Conservation (phyloP, 2,888 invertebrate species). For the Plagodis pulveraria region DNA sequence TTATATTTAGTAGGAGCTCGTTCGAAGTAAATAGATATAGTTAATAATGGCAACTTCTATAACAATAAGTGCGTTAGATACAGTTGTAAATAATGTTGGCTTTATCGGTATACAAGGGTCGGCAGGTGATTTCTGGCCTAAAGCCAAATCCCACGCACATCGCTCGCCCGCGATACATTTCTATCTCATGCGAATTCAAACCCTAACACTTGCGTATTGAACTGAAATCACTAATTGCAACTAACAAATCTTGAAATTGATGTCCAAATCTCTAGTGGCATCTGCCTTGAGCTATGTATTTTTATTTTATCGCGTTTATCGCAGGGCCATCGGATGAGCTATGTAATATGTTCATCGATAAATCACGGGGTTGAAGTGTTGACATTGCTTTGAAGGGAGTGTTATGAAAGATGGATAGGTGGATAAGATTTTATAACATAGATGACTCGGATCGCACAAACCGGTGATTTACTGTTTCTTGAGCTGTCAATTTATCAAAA, state of each 20-base stretch:
- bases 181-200: conserved; percentile 43
- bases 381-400: conserved; percentile 45
- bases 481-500: conserved; percentile 16
- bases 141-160: conserved; percentile 74
- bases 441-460: conserved; percentile 13
- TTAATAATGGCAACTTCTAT: conserved; percentile 49
- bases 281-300: conserved; percentile 72
- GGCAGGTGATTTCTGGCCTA: conserved; percentile 78
- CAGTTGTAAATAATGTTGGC: conserved; percentile 75
- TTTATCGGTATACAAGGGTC: conserved; percentile 78
- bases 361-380: conserved; percentile 50
- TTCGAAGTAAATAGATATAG: conserved; percentile 39
- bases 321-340: conserved; percentile 56
- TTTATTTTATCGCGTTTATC: conserved; percentile 66
- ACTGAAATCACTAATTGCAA: conserved; percentile 43
- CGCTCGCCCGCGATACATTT: conserved; percentile 51
- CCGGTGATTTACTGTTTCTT: conserved; percentile 19
- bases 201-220: conserved; percentile 41
- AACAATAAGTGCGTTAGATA: conserved; percentile 66
- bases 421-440: conserved; percentile 17
- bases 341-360: conserved; percentile 54
- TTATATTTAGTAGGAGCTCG: conserved; percentile 34
- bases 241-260: conserved; percentile 63
- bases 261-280: conserved; percentile 75
- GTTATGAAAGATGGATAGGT: conserved; percentile 44